These are phyloP conservation scores for Tethea ocularis DNA, from an alignment of 2,888 invertebrate species.

Conservation along the genomic window DNA sequence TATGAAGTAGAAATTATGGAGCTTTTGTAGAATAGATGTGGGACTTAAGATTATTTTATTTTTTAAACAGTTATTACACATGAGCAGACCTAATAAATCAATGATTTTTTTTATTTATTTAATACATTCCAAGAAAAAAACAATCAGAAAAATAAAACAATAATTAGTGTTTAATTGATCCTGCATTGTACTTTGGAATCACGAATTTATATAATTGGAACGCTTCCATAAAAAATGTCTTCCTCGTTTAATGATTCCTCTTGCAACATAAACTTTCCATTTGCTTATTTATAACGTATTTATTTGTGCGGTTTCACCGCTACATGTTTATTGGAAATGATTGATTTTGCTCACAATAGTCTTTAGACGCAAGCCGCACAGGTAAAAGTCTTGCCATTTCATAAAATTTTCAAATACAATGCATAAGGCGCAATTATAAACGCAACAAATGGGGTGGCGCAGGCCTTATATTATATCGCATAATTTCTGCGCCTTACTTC, in stretches of 20 bases:
- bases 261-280: slow-evolving; percentile 37
- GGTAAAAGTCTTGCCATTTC: too few species aligned
- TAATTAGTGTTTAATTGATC: not conserved
- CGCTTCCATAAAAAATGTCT: slow-evolving; percentile 39
- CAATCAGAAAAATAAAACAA: not conserved
- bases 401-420: too few species aligned
- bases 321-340: not conserved
- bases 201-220: slow-evolving; percentile 18
- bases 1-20: slow-evolving; percentile 67
- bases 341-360: too few species aligned
- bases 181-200: not conserved
- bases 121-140: slow-evolving; percentile 8
- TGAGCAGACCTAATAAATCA: not conserved
- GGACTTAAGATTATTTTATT: not conserved
- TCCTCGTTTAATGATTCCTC: slow-evolving; percentile 36
- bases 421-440: too few species aligned
- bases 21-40: slow-evolving; percentile 50
- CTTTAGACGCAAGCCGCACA: too few species aligned
- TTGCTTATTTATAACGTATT: slow-evolving; percentile 31
- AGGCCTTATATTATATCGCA: too few species aligned
- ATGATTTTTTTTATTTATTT: slow-evolving; percentile 14
- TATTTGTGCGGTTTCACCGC: slow-evolving; percentile 21
- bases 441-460: too few species aligned
- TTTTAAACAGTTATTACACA: not conserved
- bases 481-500: too few species aligned